These are phyloP conservation scores for human DNA, from an alignment of 2,113 vertebrate genomes.

Conservation along the genomic window GRCh38 chr1:43691001-43691500, in stretches of 20 bases:
- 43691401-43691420: not conserved
- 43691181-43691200: not conserved
- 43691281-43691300: not conserved
- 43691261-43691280: not conserved
- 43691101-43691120: not conserved
- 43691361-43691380: not conserved
- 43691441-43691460: not conserved
- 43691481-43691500: constrained; percentile 87
- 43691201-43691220: not conserved
- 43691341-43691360: not conserved
- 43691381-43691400: not conserved
- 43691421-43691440: not conserved
- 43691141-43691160: not conserved
- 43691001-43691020: constrained; percentile 94
- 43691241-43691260: not conserved
- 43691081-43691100: not conserved
- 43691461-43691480: not conserved
- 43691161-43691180: not conserved
- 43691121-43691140: not conserved
- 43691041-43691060: constrained; percentile 94
- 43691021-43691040: constrained; percentile 92
- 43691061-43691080: accelerated
- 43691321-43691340: not conserved
- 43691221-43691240: not conserved
- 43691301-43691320: not conserved